phyloP scores from a whole-genome alignment of 1,140 invertebrate genomes.

The Teleopsis dalmanni region DNA sequence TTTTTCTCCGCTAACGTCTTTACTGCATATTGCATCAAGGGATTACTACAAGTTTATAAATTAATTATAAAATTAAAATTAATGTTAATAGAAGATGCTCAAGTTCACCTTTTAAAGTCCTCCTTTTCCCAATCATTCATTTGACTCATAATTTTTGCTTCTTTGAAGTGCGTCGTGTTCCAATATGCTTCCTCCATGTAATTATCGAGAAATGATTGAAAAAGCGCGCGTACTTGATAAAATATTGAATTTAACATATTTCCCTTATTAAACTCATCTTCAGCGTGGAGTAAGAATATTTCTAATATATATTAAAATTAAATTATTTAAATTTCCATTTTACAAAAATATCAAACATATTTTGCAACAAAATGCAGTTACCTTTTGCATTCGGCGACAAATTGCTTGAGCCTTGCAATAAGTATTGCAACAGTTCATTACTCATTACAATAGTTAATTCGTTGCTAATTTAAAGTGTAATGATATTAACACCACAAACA shows the following conservation, averaged over 20 bases:
- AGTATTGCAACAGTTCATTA: conserved; percentile 9
- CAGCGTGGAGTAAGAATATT: conserved; percentile 13
- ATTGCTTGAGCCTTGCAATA: conserved; percentile 2
- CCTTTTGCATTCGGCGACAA: conserved; percentile 11
- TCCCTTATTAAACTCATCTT: conserved; percentile 28
- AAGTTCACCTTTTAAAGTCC: conserved; percentile 21
- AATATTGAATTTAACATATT: conserved; percentile 28
- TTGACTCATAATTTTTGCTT: no score
- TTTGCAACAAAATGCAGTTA: background rate
- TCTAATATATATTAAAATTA: conserved; percentile 7
- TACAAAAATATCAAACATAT: background rate
- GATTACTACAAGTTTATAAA: conserved; percentile 2
- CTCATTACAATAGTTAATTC: no score
- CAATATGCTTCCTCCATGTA: no score
- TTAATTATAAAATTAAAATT: background rate
- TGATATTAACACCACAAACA: no score
- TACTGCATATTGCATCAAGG: conserved; percentile 6
- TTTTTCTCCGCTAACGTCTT: background rate
- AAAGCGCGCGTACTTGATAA: conserved; percentile 30
- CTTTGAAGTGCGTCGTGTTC: no score
- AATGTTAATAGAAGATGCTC: background rate
- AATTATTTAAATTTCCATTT: background rate
- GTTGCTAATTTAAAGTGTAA: no score
- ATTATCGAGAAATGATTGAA: conserved; percentile 24
- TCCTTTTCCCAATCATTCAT: conserved; percentile 19